Evolutionary conservation across 2,888 invertebrate genomes (phyloP), one percentile per base, ranked within the genome.

Genomic region (Tenthredo distinguenda): DNA sequence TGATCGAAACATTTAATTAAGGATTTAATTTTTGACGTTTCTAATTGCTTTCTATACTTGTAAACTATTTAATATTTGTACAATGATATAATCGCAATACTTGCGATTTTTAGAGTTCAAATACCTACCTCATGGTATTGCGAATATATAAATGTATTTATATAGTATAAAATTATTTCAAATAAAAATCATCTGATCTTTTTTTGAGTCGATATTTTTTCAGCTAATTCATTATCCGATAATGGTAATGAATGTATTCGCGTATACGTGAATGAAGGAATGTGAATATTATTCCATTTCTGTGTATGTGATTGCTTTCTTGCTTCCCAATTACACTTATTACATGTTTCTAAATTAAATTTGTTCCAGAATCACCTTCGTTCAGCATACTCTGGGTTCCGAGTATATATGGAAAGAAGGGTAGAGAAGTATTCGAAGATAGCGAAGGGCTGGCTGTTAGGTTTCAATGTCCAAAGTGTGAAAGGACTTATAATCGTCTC

Each of bases 381-480:
- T 74, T 74, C 40, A 43, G 21, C 4, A 74, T 21, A 74, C 21
- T 74, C 9, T 74, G 40, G 72, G n/a, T 74, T 40, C 40, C 72
- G 21, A 74, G 43, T 12, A 43, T 26, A 18, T 9, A 21, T 10
- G n/a, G n/a, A 43, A 74, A 43, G 21, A 74, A 74, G 72, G 21
- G n/a, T n/a, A 9, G 3, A n/a, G 72, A 43, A 74, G 72, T 74
- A 26, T 74, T 40, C 1, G 43, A 74, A 74, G 72, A 40, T 43
- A 12, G 26, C 21, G 72, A 74, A 74, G n/a, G 21, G 72, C 47
- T 31, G 9, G 31, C 47, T 34, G n/a, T 55, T 55, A 81, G 81
- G 58, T 81, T 21, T 47, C 37, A 81, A 34, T 81, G 81, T 58
- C 81, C 81, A 58, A 58, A 34, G 12, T 81, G 81, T 40, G 81